These are phyloP conservation scores for Ostrea edulis DNA, from an alignment of 1,140 invertebrate species.

Conservation along the genomic window DNA sequence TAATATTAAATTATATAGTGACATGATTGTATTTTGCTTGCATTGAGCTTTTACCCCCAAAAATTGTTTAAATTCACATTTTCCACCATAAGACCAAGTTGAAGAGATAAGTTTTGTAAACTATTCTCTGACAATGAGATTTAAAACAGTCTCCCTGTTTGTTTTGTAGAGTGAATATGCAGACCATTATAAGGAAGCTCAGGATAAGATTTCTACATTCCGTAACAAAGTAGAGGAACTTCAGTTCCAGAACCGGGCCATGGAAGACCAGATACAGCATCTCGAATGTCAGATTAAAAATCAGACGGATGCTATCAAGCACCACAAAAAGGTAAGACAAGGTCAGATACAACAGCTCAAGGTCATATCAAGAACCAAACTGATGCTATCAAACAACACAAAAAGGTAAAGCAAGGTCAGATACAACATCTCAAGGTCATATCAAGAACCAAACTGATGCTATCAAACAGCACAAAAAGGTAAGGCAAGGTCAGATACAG, in stretches of 20 bases:
- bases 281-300: constrained; percentile 52
- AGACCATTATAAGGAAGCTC: constrained; percentile 64
- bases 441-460: too few species aligned
- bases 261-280: constrained; percentile 58
- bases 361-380: too few species aligned
- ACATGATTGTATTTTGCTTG: too few species aligned
- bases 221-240: constrained; percentile 67
- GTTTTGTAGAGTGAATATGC: constrained; percentile 64
- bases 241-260: constrained; percentile 60
- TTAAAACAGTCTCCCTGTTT: background rate
- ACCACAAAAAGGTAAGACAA: constrained; percentile 59
- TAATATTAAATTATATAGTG: too few species aligned
- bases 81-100: too few species aligned
- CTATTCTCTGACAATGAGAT: background rate
- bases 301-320: constrained; percentile 53
- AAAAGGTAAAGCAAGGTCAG: constrained; percentile 55
- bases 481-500: too few species aligned
- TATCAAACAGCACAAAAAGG: background rate
- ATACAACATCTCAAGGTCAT: constrained; percentile 47
- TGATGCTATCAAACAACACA: background rate
- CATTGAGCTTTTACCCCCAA: too few species aligned
- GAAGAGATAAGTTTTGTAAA: too few species aligned
- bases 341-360: background rate
- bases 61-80: too few species aligned
- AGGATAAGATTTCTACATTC: constrained; percentile 62